phyloP scores from a whole-genome alignment of 1,140 invertebrate species.

The Rhopalosiphum maidis region DNA sequence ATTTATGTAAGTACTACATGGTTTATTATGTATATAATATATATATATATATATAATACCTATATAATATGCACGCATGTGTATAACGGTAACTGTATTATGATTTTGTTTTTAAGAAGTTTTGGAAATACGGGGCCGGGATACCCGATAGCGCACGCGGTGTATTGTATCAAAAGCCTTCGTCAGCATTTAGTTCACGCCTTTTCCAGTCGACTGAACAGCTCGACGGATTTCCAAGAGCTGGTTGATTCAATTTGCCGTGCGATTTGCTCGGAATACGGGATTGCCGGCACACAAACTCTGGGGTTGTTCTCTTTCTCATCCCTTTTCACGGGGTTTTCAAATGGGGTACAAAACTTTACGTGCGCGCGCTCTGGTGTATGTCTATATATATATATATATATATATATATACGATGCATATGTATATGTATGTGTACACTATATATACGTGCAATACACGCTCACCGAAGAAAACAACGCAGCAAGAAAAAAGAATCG shows the following conservation, averaged over 20 bases:
- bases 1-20: no score
- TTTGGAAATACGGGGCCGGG: slow-evolving; percentile 37
- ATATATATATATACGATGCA: not conserved
- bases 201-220: slow-evolving; percentile 57
- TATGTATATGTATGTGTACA: not conserved
- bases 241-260: slow-evolving; percentile 57
- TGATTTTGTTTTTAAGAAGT: slow-evolving; percentile 6
- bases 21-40: no score
- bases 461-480: not conserved
- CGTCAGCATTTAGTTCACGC: slow-evolving; percentile 57
- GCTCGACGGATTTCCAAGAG: slow-evolving; percentile 56
- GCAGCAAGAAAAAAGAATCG: not conserved
- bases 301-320: slow-evolving; percentile 38
- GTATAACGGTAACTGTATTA: not conserved
- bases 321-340: slow-evolving; percentile 24
- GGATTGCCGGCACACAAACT: slow-evolving; percentile 53
- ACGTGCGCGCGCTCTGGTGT: not conserved
- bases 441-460: not conserved
- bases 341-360: slow-evolving; percentile 32
- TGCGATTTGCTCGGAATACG: slow-evolving; percentile 56
- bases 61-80: not conserved
- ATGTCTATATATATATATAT: not conserved
- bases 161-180: slow-evolving; percentile 41
- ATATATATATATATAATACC: no score
- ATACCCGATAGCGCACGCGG: not conserved